These are phyloP conservation scores for Dipodomys spectabilis DNA, from an alignment of 2,113 vertebrate species.

Conservation along the genomic window DNA sequence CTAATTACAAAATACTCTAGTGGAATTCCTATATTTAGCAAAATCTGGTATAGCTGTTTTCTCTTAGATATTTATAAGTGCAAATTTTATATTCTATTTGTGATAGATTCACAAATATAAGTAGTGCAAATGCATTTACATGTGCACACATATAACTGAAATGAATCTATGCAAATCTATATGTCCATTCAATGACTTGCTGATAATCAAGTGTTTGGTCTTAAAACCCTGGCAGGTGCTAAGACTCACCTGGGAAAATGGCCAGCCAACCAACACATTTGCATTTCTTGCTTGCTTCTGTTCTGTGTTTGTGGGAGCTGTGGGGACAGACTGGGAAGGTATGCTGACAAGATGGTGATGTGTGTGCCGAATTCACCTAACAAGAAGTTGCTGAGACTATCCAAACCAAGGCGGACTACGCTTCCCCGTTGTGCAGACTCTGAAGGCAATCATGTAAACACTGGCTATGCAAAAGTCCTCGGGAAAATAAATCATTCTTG, in stretches of 20 bases:
- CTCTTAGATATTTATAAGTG: neutral
- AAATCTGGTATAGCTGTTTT: neutral
- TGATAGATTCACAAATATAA: neutral
- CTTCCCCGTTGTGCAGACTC: neutral
- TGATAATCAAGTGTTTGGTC: slow-evolving; percentile 2
- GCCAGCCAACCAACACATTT: neutral
- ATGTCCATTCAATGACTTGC: neutral
- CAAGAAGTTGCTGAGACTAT: neutral
- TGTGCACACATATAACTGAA: neutral
- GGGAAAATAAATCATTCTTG: neutral
- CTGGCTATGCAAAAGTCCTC: neutral
- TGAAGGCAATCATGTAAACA: neutral
- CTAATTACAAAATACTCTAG: slow-evolving; percentile 28
- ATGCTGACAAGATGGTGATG: neutral
- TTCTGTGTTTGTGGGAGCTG: neutral
- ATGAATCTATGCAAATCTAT: no score
- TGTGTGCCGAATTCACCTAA: slow-evolving; percentile 21
- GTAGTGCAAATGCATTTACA: neutral
- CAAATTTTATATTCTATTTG: neutral
- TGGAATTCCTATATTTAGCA: neutral
- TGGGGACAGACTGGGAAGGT: neutral
- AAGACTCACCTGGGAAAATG: slow-evolving; percentile 28
- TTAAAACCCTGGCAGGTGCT: neutral
- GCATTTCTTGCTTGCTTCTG: neutral
- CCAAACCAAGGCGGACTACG: neutral